These are phyloP conservation scores for Melierax canorus DNA, from an alignment of 2,113 vertebrate species.

Conservation along the genomic window DNA sequence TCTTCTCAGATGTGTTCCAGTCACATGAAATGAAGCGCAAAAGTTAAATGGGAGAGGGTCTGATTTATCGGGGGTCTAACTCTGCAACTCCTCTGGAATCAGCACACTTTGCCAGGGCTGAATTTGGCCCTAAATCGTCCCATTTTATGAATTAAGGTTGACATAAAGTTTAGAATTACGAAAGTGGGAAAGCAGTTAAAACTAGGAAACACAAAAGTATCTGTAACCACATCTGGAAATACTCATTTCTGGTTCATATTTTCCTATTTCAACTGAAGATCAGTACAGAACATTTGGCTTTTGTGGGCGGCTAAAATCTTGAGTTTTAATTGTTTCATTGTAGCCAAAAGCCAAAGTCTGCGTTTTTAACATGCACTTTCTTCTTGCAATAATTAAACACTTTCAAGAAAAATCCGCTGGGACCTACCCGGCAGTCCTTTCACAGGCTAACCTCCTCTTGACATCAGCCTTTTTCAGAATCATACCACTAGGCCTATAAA, in stretches of 20 bases:
- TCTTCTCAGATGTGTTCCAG: neutral
- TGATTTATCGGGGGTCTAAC: neutral
- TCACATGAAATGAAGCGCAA: neutral
- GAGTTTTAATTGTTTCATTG: neutral
- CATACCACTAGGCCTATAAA: neutral
- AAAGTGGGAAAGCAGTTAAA: constrained; percentile 13
- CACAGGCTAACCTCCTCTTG: constrained; percentile 2
- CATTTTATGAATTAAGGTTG: constrained; percentile 27
- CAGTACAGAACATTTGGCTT: constrained; percentile 30
- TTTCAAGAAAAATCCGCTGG: neutral
- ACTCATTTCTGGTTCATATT: constrained; percentile 41
- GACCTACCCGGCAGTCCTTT: neutral
- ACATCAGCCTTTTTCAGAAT: neutral
- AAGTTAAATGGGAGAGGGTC: neutral
- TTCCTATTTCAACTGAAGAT: constrained; percentile 40
- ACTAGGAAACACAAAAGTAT: neutral
- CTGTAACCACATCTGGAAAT: constrained; percentile 58
- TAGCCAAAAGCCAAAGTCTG: constrained; percentile 4
- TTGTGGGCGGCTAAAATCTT: constrained; percentile 32
- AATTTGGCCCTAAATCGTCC: neutral
- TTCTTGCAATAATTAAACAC: constrained; percentile 25
- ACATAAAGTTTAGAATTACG: constrained; percentile 12
- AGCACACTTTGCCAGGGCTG: neutral
- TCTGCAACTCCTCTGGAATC: neutral
- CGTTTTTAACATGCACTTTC: neutral